A percentile compares a stretch with the other conserved stretches of the same genome.
phyloP scores from a whole-genome alignment of 2,797 vertebrate genomes.

The Cossypha niveicapilla region DNA sequence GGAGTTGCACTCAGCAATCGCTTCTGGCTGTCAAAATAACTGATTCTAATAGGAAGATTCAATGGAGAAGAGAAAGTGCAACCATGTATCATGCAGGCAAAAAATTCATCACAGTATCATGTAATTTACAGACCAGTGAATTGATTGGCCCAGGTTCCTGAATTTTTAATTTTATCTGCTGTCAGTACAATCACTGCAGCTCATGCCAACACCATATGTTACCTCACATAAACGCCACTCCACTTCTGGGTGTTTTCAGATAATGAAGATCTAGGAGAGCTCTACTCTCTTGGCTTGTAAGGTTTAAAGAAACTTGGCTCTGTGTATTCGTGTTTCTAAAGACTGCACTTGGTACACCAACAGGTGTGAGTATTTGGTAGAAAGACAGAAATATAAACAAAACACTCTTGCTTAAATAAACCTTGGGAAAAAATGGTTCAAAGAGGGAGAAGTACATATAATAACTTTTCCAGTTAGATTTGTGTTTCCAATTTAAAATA shows the following conservation, averaged over 20 bases:
- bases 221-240: background rate
- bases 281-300: background rate
- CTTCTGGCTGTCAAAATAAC: background rate
- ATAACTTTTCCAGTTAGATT: background rate
- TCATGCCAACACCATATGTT: background rate
- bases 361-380: background rate
- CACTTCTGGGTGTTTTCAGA: background rate
- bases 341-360: background rate
- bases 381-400: background rate
- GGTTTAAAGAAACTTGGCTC: background rate
- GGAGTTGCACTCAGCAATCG: background rate
- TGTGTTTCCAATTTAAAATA: background rate
- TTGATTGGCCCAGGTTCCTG: background rate
- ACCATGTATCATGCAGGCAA: background rate
- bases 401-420: background rate
- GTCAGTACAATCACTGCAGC: background rate
- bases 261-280: background rate
- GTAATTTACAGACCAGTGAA: background rate
- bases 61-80: background rate
- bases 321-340: background rate
- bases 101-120: background rate
- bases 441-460: background rate
- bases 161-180: conserved; percentile 14
- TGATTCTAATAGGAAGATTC: background rate
- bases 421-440: background rate